Percentiles rank a stretch among this genome's conserved stretches.
phyloP scores from a whole-genome alignment of 2,113 vertebrate genomes.

The Turdus rufiventris region DNA sequence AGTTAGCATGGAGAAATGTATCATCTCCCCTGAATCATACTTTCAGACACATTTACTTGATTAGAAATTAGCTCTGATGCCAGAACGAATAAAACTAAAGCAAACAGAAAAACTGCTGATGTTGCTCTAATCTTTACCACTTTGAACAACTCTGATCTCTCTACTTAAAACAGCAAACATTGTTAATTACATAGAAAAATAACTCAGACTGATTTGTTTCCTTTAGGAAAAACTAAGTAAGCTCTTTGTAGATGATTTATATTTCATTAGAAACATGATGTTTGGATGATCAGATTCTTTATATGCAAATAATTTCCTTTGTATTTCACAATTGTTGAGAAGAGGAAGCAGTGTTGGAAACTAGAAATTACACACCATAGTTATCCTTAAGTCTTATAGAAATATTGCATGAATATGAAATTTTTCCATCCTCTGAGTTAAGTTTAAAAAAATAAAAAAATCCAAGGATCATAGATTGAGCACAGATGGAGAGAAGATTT shows the following conservation, averaged over 20 bases:
- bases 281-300: constrained; percentile 16
- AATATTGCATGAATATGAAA: background rate
- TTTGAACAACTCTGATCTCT: constrained; percentile 51
- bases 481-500: background rate
- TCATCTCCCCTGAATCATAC: constrained; percentile 7
- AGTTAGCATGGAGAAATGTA: background rate
- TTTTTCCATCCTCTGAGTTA: background rate
- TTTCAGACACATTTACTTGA: constrained; percentile 64
- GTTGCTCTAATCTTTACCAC: constrained; percentile 54
- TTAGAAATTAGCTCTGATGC: constrained; percentile 64
- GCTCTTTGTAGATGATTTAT: constrained; percentile 44
- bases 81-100: constrained; percentile 58
- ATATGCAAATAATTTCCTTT: constrained; percentile 39
- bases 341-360: background rate
- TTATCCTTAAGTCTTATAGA: background rate
- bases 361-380: background rate
- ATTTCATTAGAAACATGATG: constrained; percentile 12
- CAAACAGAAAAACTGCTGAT: constrained; percentile 65
- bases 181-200: constrained; percentile 62
- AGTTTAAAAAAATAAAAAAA: background rate
- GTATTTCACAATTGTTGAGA: background rate
- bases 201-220: constrained; percentile 60
- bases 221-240: constrained; percentile 48
- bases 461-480: background rate
- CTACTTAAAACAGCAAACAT: constrained; percentile 58